Evolutionary conservation across 2,888 invertebrate species (phyloP).

Genomic region (Brachylomia viminalis): DNA sequence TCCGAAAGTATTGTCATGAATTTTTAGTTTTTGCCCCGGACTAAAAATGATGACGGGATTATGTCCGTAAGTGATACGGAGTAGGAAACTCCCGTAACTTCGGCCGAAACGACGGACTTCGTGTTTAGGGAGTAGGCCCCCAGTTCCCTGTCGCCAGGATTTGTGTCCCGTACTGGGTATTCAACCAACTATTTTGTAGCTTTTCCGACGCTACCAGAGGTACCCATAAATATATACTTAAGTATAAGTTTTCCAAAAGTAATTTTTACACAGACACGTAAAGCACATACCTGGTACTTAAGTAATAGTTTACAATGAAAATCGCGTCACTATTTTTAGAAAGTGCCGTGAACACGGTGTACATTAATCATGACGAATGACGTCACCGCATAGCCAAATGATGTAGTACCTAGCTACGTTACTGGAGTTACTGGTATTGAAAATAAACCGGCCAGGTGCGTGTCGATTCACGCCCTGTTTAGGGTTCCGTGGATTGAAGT

Average conservation of each 20-base stretch:
- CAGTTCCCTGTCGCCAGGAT: neutral
- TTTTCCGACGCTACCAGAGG: no score
- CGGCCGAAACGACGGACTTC: no score
- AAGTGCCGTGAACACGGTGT: constrained; percentile 21
- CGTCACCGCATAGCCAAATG: constrained; percentile 57
- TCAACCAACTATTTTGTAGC: neutral
- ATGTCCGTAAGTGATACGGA: no score
- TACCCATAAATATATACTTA: neutral
- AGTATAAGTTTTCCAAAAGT: neutral
- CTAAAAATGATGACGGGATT: no score
- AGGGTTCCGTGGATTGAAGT: constrained; percentile 6
- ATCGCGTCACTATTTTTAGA: constrained; percentile 28
- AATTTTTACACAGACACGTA: neutral
- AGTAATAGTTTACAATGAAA: constrained; percentile 19
- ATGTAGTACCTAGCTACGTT: constrained; percentile 25
- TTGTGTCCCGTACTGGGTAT: neutral
- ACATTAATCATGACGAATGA: constrained; percentile 46
- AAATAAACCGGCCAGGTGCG: constrained; percentile 47
- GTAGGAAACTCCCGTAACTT: no score
- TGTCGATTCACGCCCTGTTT: neutral
- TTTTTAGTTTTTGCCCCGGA: no score
- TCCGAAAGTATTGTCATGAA: no score
- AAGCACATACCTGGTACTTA: neutral
- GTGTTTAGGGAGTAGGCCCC: no score
- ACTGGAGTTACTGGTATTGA: constrained; percentile 53